Conservation (phyloP, 2,113 vertebrate genomes). For the Cyphomyrus discorhynchus region DNA sequence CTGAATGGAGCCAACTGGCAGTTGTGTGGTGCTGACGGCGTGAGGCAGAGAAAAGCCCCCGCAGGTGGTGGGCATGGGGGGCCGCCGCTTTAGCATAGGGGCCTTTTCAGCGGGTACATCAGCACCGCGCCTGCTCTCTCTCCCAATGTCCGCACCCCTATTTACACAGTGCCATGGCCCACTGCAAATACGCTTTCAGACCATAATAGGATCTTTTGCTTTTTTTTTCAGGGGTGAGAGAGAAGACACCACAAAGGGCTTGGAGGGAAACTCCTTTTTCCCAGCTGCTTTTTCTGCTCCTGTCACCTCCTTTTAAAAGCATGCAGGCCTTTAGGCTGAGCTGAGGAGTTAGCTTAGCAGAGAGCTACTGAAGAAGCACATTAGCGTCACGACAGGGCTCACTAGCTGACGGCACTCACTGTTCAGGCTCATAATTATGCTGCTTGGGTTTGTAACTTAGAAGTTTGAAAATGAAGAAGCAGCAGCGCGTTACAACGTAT, state of each 20-base stretch:
- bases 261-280: constrained; percentile 28
- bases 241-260: constrained; percentile 28
- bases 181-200: constrained; percentile 36
- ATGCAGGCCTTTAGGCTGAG: not conserved
- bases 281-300: constrained; percentile 20
- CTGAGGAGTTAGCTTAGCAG: not conserved
- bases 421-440: not conserved
- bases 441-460: not conserved
- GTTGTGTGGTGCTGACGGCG: constrained; percentile 30
- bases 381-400: not conserved
- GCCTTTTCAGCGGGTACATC: constrained; percentile 37
- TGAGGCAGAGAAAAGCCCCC: constrained; percentile 37
- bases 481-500: not conserved
- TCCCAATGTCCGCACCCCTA: constrained; percentile 20
- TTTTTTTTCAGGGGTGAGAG: constrained; percentile 16
- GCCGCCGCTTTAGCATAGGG: constrained; percentile 38
- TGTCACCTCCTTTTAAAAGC: not conserved
- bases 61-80: constrained; percentile 46
- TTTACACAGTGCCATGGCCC: constrained; percentile 39
- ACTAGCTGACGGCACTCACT: not conserved
- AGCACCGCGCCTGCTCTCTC: constrained; percentile 17
- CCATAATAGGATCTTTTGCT: constrained; percentile 32
- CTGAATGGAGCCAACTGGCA: constrained; percentile 37
- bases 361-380: not conserved
- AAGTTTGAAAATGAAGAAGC: not conserved